Evolutionary conservation across 2,888 invertebrate species (phyloP), one percentile per base, ranked within the genome.

Genomic region (Hirtodrosophila alboralis): DNA sequence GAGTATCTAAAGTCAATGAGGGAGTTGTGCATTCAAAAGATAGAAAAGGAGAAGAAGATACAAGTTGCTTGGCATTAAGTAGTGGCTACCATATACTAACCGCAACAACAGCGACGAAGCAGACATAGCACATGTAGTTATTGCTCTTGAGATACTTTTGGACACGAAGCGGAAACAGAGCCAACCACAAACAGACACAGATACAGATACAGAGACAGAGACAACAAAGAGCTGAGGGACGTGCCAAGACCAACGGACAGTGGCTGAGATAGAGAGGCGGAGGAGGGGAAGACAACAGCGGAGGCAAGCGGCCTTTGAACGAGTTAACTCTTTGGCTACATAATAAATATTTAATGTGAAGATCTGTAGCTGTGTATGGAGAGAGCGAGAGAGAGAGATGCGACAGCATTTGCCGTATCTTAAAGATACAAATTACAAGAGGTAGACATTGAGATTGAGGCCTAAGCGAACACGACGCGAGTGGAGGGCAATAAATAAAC

Each of bases 81-180:
- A 85, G 79, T 23, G 23, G 23, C 84, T 65, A 59, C 52, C 56
- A 70, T 62, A 75, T 75, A 75, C 69, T 61, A 75, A 67, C 66
- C 73, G 59, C 70, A 81, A 54, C 63, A 56, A 51, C 57, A 2
- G 18, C 18, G 5, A 5, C 18, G 31, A 41, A 56, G 67, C 58
- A 75, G 73, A 57, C 66, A 66, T 71, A 65, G 60, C 67, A 56
- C 36, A 56, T 65, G 65, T 77, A 60, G 66, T 74, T 75, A 74
- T 72, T 78, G 81, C 86, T 84, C 84, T 84, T 85, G 86, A 86
- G 80, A 81, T 84, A 81, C 86, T 71, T 81, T 79, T 78, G 75
- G 78, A 79, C 75, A 85, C 59, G 85, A 81, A 79, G 79, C 79
- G 85, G 79, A 79, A 79, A 79, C 79, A 78, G 45, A 53, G 49